These are phyloP conservation scores for Rhombomys opimus DNA, from an alignment of 2,113 vertebrate genomes.

Conservation along the genomic window DNA sequence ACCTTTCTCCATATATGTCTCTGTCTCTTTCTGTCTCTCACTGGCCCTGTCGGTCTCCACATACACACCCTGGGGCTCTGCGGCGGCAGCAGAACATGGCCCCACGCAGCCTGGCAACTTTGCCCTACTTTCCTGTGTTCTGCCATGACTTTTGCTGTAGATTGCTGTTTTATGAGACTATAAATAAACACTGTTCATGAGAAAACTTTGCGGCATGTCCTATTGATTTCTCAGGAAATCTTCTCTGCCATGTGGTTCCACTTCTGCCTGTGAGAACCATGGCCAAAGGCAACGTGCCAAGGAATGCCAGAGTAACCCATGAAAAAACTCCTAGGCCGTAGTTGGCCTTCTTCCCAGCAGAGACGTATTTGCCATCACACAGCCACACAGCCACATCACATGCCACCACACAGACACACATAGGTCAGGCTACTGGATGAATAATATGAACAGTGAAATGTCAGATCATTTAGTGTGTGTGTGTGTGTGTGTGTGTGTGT, in stretches of 20 bases:
- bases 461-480: accelerated
- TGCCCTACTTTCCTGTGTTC: neutral
- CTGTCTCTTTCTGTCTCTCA: neutral
- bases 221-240: neutral
- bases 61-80: neutral
- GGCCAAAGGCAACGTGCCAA: neutral
- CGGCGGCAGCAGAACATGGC: neutral
- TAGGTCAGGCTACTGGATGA: accelerated
- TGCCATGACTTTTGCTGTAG: neutral
- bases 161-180: accelerated
- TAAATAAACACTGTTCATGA: neutral
- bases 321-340: neutral
- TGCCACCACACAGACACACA: neutral
- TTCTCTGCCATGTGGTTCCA: neutral
- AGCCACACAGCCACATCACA: neutral
- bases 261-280: accelerated
- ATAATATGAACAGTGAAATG: accelerated
- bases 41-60: neutral
- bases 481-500: neutral
- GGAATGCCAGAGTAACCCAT: accelerated
- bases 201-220: accelerated
- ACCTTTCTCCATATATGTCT: neutral
- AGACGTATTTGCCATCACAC: too few relatives aligned
- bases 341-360: neutral
- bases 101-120: accelerated